A percentile compares a stretch with the other conserved stretches of the same genome.
These are phyloP conservation scores for Propithecus deckenii DNA, from an alignment of 2,797 vertebrate species.

Conservation along the genomic window DNA sequence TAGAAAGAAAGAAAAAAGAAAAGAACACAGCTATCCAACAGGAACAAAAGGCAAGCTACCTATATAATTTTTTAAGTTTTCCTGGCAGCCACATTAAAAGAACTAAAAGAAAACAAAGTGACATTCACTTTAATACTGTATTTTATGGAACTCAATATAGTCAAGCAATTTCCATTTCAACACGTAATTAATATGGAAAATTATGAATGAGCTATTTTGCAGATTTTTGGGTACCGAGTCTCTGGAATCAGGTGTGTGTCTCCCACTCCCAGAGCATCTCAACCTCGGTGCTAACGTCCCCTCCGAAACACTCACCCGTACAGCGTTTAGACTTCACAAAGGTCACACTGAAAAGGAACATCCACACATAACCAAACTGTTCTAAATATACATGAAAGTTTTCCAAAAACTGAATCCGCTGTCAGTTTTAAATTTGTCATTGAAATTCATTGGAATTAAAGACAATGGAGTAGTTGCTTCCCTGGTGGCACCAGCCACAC, in stretches of 20 bases:
- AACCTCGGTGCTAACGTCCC: rapidly evolving
- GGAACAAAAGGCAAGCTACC: too few species aligned
- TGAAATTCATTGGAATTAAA: not conserved
- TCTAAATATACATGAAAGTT: not conserved
- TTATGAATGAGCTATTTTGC: not conserved
- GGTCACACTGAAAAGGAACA: not conserved
- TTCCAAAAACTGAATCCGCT: not conserved
- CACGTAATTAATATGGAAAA: not conserved
- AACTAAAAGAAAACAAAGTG: not conserved
- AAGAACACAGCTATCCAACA: too few species aligned
- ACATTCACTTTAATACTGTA: not conserved
- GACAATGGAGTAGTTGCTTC: not conserved
- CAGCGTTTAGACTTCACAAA: rapidly evolving
- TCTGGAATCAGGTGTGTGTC: not conserved
- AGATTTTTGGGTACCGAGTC: too few species aligned
- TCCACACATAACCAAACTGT: rapidly evolving
- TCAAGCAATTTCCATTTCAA: not conserved
- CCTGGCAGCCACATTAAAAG: not conserved
- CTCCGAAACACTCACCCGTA: rapidly evolving
- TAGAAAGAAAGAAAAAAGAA: too few species aligned
- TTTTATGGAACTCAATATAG: not conserved
- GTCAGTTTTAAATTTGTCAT: not conserved
- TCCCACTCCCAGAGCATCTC: not conserved
- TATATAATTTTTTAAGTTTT: not conserved
- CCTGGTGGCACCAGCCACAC: rapidly evolving